Evolutionary conservation across 2,797 vertebrate genomes (phyloP).

Genomic region (Percopsis omiscomaycus): DNA sequence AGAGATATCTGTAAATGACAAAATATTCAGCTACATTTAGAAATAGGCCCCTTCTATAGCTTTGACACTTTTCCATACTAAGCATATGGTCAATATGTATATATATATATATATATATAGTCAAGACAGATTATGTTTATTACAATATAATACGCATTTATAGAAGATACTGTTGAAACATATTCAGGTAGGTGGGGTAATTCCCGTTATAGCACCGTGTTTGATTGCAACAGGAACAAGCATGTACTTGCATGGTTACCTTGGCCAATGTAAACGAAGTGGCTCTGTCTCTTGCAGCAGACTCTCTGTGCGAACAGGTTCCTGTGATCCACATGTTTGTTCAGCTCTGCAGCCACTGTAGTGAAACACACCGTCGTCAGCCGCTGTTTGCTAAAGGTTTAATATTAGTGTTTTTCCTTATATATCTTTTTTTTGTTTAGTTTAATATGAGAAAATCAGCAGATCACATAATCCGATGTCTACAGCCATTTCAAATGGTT

Average conservation of each 20-base stretch:
- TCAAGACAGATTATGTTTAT: too few relatives aligned
- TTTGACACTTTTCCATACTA: too few relatives aligned
- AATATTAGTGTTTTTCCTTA: neutral
- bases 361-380: slow-evolving; percentile 20
- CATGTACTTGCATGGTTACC: slow-evolving; percentile 56
- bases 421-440: neutral
- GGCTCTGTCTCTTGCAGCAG: slow-evolving; percentile 81
- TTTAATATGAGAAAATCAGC: neutral
- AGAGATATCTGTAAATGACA: slow-evolving; percentile 69
- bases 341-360: slow-evolving; percentile 62
- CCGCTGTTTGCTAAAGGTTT: neutral
- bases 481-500: too few relatives aligned
- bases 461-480: too few relatives aligned
- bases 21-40: neutral
- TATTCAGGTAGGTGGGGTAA: too few relatives aligned
- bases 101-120: too few relatives aligned
- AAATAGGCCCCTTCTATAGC: too few relatives aligned
- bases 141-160: too few relatives aligned
- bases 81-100: too few relatives aligned
- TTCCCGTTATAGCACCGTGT: too few relatives aligned
- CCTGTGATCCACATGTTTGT: slow-evolving; percentile 60
- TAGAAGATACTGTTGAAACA: too few relatives aligned
- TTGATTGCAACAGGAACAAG: too few relatives aligned
- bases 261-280: slow-evolving; percentile 75
- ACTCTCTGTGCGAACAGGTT: slow-evolving; percentile 75